These are phyloP conservation scores for Laticauda colubrina DNA, from an alignment of 2,113 vertebrate species.

Conservation along the genomic window DNA sequence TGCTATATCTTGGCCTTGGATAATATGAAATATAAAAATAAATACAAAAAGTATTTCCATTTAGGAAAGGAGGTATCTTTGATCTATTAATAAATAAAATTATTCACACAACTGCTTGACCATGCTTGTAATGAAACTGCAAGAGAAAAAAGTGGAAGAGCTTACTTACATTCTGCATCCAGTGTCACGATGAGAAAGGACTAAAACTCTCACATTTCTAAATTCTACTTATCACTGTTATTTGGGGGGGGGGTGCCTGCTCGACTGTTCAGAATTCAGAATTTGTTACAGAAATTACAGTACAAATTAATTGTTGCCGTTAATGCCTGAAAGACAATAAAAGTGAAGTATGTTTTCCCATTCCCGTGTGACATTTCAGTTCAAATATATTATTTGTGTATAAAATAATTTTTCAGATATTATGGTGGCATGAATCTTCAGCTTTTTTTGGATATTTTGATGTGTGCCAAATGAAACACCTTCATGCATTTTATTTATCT, in stretches of 20 bases:
- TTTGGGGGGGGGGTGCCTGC: slow-evolving; percentile 51
- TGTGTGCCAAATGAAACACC: fast-evolving
- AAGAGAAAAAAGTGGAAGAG: slow-evolving; percentile 13
- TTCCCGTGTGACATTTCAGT: slow-evolving; percentile 57
- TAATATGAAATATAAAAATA: slow-evolving; percentile 32
- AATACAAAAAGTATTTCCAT: slow-evolving; percentile 45
- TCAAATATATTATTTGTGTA: fast-evolving
- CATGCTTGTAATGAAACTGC: background rate
- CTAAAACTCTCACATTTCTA: slow-evolving; percentile 38
- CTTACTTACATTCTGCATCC: slow-evolving; percentile 38
- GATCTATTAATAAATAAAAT: slow-evolving; percentile 44
- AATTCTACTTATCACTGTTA: slow-evolving; percentile 58
- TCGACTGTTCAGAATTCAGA: slow-evolving; percentile 57
- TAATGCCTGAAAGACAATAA: slow-evolving; percentile 81
- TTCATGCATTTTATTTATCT: background rate
- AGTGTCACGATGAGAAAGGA: slow-evolving; percentile 32
- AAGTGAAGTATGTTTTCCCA: slow-evolving; percentile 75
- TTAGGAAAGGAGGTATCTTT: slow-evolving; percentile 42
- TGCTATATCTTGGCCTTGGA: slow-evolving; percentile 40
- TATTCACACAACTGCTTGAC: slow-evolving; percentile 22
- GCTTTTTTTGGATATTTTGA: fast-evolving
- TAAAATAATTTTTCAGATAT: background rate
- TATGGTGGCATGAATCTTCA: fast-evolving
- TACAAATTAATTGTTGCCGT: slow-evolving; percentile 73
- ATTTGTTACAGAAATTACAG: slow-evolving; percentile 61